Evolutionary conservation across 92 coral and sea anemone species (phyloP).

Genomic region (Pocillopora meandrina): DNA sequence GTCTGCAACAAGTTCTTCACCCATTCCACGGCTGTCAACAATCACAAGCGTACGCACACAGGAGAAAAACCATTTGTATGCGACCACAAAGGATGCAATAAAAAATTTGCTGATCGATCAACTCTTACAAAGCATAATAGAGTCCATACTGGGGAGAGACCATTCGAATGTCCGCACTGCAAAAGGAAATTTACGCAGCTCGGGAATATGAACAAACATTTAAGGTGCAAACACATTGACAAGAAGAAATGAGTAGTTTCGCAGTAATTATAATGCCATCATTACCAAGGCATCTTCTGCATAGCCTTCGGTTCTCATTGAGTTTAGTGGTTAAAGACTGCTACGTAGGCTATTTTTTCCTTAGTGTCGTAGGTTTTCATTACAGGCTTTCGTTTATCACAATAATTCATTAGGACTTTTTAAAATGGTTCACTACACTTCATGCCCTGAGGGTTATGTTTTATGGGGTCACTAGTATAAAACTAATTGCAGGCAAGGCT

Average conservation of each 20-base stretch:
- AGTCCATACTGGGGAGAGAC: slow-evolving; percentile 81
- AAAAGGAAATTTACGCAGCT: slow-evolving; percentile 67
- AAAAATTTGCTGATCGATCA: slow-evolving; percentile 77
- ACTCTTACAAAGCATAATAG: slow-evolving; percentile 77
- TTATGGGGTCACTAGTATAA: too few relatives aligned
- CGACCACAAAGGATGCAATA: slow-evolving; percentile 55
- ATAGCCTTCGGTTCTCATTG: too few relatives aligned
- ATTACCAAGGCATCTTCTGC: too few relatives aligned
- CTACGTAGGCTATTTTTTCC: too few relatives aligned
- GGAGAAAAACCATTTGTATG: slow-evolving; percentile 80
- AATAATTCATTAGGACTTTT: too few relatives aligned
- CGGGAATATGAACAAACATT: slow-evolving; percentile 88
- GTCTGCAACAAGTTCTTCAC: slow-evolving; percentile 67
- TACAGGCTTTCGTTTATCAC: too few relatives aligned
- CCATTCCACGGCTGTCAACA: slow-evolving; percentile 75
- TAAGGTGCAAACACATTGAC: slow-evolving; percentile 58
- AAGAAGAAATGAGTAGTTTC: neutral
- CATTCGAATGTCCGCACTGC: slow-evolving; percentile 72
- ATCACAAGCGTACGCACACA: slow-evolving; percentile 79
- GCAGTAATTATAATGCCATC: neutral
- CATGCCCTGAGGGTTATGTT: too few relatives aligned
- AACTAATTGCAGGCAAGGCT: too few relatives aligned
- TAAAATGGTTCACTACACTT: too few relatives aligned
- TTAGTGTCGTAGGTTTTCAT: too few relatives aligned
- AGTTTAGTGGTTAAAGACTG: too few relatives aligned